phyloP scores from a whole-genome alignment of 2,797 vertebrate genomes.

The Phataginus tetradactyla region DNA sequence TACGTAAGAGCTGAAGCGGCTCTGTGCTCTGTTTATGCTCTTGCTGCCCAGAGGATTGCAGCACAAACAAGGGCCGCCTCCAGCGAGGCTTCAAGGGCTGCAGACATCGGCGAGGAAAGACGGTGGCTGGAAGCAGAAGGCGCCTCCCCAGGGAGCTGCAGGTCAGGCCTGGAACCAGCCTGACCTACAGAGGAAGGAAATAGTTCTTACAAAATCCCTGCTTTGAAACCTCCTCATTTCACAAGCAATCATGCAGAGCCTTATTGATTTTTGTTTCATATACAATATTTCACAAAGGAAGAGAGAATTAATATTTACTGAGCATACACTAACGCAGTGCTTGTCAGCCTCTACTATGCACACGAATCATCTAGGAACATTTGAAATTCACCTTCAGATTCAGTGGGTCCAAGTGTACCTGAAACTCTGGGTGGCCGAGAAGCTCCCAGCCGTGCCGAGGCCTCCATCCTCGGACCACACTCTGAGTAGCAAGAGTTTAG shows the following conservation, averaged over 20 bases:
- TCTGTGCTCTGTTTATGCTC: neutral
- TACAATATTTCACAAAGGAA: constrained; percentile 35
- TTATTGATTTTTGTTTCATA: constrained; percentile 47
- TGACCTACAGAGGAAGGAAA: neutral
- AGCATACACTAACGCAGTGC: neutral
- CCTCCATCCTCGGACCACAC: neutral
- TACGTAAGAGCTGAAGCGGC: constrained; percentile 41
- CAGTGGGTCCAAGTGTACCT: too few relatives aligned
- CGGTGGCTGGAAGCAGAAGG: neutral
- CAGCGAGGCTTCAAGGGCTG: neutral
- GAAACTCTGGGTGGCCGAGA: neutral
- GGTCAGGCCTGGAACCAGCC: neutral
- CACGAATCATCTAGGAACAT: neutral
- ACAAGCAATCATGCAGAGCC: neutral
- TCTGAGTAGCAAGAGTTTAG: neutral
- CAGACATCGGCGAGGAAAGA: neutral
- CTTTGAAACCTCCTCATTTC: neutral
- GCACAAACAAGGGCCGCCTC: neutral
- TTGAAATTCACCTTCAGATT: neutral
- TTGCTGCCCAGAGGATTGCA: constrained; percentile 1
- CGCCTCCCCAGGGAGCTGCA: neutral
- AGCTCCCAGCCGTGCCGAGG: accelerated
- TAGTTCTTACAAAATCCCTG: neutral
- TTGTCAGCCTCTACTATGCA: neutral
- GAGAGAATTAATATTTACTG: constrained; percentile 16